Evolutionary conservation across 1,140 invertebrate genomes (phyloP).

Genomic region (Asbolus verrucosus): DNA sequence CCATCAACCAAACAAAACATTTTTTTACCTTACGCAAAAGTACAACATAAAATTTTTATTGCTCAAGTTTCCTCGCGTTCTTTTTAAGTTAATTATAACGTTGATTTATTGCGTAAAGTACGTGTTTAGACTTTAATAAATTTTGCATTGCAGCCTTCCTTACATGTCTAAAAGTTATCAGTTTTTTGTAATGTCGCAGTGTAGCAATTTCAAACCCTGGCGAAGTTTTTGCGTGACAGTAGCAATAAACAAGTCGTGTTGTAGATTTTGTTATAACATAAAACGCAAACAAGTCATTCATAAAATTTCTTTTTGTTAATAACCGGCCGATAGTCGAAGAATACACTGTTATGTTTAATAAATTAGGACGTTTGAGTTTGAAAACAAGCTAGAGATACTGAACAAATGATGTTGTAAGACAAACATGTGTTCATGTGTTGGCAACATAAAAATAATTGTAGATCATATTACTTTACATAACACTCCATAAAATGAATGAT

Average conservation of each 20-base stretch:
- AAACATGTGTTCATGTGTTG: no score
- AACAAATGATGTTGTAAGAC: no score
- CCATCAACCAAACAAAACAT: neutral
- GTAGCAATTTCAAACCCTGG: slow-evolving; percentile 20
- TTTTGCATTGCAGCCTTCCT: slow-evolving; percentile 11
- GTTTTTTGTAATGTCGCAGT: slow-evolving; percentile 34
- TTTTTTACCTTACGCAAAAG: slow-evolving; percentile 13
- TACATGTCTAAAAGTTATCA: slow-evolving; percentile 37
- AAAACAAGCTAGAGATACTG: no score
- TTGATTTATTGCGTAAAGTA: slow-evolving; percentile 9
- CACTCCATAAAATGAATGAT: slow-evolving; percentile 1
- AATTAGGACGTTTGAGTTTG: no score
- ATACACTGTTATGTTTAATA: no score
- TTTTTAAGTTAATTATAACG: slow-evolving; percentile 22
- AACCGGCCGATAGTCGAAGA: neutral
- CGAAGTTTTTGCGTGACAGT: slow-evolving; percentile 27
- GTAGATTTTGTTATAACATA: slow-evolving; percentile 28
- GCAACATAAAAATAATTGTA: no score
- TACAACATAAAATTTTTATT: slow-evolving; percentile 5
- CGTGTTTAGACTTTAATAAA: slow-evolving; percentile 36
- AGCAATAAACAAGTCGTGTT: slow-evolving; percentile 23
- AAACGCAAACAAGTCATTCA: slow-evolving; percentile 38
- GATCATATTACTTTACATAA: no score
- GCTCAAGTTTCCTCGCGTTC: slow-evolving; percentile 5
- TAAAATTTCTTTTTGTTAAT: slow-evolving; percentile 20